Percentiles rank a stretch among this genome's conserved stretches.
Evolutionary conservation across 2,888 invertebrate species (phyloP).

Genomic region (Euphydryas editha): DNA sequence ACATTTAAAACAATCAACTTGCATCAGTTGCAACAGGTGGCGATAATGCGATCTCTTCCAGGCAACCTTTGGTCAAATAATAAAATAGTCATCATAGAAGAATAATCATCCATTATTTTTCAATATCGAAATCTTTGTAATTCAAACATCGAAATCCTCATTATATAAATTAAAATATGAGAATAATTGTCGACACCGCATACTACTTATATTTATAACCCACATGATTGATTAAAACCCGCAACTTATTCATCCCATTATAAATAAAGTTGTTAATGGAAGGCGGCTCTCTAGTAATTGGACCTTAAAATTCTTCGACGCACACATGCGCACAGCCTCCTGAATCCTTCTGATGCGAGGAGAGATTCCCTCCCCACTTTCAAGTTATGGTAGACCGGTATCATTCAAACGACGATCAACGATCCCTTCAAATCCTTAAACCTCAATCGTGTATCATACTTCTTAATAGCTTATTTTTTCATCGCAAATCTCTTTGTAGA

Average conservation of each 20-base stretch:
- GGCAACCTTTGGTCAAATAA: too few relatives aligned
- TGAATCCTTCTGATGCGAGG: conserved; percentile 40
- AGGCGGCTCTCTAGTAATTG: conserved; percentile 71
- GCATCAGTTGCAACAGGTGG: too few relatives aligned
- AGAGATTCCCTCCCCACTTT: conserved; percentile 47
- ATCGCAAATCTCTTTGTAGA: conserved; percentile 7
- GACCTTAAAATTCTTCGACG: conserved; percentile 71
- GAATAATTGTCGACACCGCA: conserved; percentile 65
- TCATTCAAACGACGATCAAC: conserved; percentile 48
- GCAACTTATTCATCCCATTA: conserved; percentile 74
- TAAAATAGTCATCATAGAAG: too few relatives aligned
- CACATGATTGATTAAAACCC: conserved; percentile 79
- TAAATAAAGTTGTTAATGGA: conserved; percentile 80
- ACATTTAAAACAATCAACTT: too few relatives aligned
- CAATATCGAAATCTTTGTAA: too few relatives aligned
- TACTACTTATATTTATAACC: conserved; percentile 62
- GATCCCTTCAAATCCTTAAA: conserved; percentile 40
- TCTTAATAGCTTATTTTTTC: conserved; percentile 7
- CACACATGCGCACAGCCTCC: conserved; percentile 50
- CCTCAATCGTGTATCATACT: conserved; percentile 20
- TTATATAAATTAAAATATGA: too few relatives aligned
- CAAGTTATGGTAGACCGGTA: conserved; percentile 49
- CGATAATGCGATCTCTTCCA: too few relatives aligned
- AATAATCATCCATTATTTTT: too few relatives aligned
- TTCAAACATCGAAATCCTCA: too few relatives aligned